Evolutionary conservation across 2,113 vertebrate species (phyloP).

Genomic region (Bettongia penicillata): DNA sequence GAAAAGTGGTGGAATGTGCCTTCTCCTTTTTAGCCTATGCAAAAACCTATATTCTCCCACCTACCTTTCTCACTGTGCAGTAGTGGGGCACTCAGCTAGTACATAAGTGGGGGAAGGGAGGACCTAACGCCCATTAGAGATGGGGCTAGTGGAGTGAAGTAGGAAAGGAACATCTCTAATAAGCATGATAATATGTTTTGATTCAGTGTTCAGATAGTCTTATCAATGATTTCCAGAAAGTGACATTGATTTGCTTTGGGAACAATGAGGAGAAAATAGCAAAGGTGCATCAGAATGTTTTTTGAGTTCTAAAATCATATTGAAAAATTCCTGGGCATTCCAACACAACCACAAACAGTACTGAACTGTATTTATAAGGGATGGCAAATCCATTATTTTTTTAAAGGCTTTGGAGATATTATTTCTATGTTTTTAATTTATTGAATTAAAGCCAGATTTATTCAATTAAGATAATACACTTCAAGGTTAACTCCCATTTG

Average conservation of each 20-base stretch:
- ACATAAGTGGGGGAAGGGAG: conserved; percentile 34
- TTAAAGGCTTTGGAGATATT: conserved; percentile 75
- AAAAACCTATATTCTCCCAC: conserved; percentile 77
- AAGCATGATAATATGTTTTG: conserved; percentile 76
- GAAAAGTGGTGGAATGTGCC: conserved; percentile 76
- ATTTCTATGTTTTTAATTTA: conserved; percentile 84
- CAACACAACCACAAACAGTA: conserved; percentile 60
- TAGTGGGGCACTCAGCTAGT: conserved; percentile 71
- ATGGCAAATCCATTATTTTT: conserved; percentile 59
- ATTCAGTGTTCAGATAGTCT: conserved; percentile 83
- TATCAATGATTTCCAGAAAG: conserved; percentile 83
- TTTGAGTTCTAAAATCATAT: conserved; percentile 67
- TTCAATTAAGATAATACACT: conserved; percentile 88
- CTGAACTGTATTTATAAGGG: conserved; percentile 37
- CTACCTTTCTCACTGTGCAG: conserved; percentile 68
- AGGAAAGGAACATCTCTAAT: conserved; percentile 70
- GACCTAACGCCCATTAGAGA: conserved; percentile 68
- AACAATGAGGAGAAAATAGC: conserved; percentile 81
- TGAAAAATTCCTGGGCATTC: conserved; percentile 62
- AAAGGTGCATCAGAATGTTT: conserved; percentile 78
- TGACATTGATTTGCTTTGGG: conserved; percentile 77
- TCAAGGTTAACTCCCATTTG: conserved; percentile 90
- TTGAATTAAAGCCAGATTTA: conserved; percentile 86
- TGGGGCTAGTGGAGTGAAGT: conserved; percentile 53
- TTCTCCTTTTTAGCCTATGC: conserved; percentile 79